phyloP scores from a whole-genome alignment of 2,888 invertebrate genomes.

The Papilio elwesi region DNA sequence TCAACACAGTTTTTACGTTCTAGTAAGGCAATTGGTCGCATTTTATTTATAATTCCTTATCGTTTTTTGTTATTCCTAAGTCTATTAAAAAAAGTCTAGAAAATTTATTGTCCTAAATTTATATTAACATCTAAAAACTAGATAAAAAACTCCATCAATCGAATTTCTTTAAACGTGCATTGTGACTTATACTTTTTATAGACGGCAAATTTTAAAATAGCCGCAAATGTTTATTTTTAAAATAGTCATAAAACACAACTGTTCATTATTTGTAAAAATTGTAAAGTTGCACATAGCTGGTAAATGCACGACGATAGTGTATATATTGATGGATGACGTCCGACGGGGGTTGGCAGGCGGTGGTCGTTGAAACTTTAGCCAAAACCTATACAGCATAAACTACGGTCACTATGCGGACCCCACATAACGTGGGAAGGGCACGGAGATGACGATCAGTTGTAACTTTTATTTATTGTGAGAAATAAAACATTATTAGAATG shows the following conservation, averaged over 20 bases:
- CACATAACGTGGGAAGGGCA: too few species aligned
- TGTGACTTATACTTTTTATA: not conserved
- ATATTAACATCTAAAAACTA: conserved; percentile 11
- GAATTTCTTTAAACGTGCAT: not conserved
- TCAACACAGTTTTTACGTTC: not conserved
- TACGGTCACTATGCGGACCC: too few species aligned
- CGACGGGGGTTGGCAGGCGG: too few species aligned
- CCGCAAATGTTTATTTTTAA: not conserved
- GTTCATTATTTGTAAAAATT: not conserved
- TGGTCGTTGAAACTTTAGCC: too few species aligned
- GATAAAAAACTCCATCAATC: not conserved
- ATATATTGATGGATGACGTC: too few species aligned
- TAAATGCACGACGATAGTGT: not conserved
- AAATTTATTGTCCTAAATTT: not conserved
- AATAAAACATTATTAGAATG: too few species aligned
- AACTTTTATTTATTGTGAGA: too few species aligned
- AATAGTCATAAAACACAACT: not conserved
- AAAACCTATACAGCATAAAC: too few species aligned
- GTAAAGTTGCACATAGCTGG: not conserved
- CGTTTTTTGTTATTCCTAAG: not conserved
- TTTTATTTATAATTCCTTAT: not conserved
- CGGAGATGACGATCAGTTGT: too few species aligned
- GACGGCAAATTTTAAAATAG: not conserved
- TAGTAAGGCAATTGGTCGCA: not conserved
- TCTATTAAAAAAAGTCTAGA: not conserved